phyloP scores from a whole-genome alignment of 2,113 vertebrate species.

The Pipa parva region DNA sequence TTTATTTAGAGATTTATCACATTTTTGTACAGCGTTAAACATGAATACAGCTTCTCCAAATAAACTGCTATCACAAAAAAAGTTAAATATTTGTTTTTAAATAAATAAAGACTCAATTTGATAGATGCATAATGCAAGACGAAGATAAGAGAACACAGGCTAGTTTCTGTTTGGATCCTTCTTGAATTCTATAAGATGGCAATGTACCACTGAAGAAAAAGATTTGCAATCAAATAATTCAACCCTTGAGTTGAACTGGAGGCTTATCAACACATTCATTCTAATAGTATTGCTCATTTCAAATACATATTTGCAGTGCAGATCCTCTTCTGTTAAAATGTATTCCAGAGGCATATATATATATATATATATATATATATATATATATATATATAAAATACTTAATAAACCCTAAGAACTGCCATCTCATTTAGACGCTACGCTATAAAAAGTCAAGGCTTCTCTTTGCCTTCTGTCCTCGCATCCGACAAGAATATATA shows the following conservation, averaged over 20 bases:
- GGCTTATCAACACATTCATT: conserved; percentile 41
- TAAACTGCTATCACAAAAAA: too few species aligned
- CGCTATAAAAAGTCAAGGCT: conserved; percentile 36
- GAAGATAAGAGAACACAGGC: conserved; percentile 28
- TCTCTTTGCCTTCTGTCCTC: conserved; percentile 37
- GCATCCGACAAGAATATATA: conserved; percentile 39
- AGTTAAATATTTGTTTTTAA: conserved; percentile 20
- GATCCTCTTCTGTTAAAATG: conserved; percentile 27
- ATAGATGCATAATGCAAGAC: conserved; percentile 27
- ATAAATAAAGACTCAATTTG: conserved; percentile 14
- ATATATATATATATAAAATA: background rate
- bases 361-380: background rate
- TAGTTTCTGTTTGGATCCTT: conserved; percentile 22
- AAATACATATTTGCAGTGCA: conserved; percentile 37
- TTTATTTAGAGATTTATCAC: too few species aligned
- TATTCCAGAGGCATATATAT: conserved; percentile 32
- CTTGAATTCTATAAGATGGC: conserved; percentile 28
- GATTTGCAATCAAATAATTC: conserved; percentile 42
- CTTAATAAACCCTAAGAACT: conserved; percentile 41
- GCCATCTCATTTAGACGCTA: conserved; percentile 33
- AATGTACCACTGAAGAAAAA: conserved; percentile 32
- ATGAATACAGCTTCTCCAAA: too few species aligned
- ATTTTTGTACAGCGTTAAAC: too few species aligned
- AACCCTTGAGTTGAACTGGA: conserved; percentile 35
- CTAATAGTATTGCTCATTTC: conserved; percentile 33